phyloP scores from a whole-genome alignment of 2,113 vertebrate species.

The Kryptolebias marmoratus region DNA sequence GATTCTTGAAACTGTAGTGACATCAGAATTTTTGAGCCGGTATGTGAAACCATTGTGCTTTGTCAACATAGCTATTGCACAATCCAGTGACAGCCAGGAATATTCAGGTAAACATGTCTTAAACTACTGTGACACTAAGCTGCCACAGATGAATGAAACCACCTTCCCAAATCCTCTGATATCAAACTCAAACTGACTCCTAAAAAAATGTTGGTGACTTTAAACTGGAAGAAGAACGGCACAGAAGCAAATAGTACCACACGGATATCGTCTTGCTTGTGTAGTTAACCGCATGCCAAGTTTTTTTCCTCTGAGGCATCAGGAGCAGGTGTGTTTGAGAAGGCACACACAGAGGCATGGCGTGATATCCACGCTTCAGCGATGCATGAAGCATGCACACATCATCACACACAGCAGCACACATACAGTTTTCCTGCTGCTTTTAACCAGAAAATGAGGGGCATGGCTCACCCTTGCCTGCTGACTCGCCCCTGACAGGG shows the following conservation, averaged over 20 bases:
- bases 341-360: conserved; percentile 61
- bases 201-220: not conserved
- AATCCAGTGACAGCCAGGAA: not conserved
- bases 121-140: not conserved
- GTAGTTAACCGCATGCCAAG: conserved; percentile 32
- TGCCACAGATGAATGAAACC: not conserved
- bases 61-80: not conserved
- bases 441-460: conserved; percentile 59
- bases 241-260: conserved; percentile 3
- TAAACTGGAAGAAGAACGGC: not conserved
- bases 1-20: not conserved
- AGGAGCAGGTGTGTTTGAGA: conserved; percentile 71
- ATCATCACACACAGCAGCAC: conserved; percentile 63
- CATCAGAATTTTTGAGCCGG: too few species aligned
- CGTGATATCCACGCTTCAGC: conserved; percentile 57
- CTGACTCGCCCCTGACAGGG: conserved; percentile 47
- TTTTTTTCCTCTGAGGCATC: conserved; percentile 58
- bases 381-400: conserved; percentile 69
- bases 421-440: conserved; percentile 64
- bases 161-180: not conserved
- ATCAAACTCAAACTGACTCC: not conserved
- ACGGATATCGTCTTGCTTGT: conserved; percentile 8
- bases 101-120: not conserved
- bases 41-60: not conserved
- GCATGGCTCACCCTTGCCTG: conserved; percentile 39